Evolutionary conservation across 2,797 vertebrate species (phyloP), one percentile per base, ranked within the genome.

Genomic region (Trachops cirrhosus): DNA sequence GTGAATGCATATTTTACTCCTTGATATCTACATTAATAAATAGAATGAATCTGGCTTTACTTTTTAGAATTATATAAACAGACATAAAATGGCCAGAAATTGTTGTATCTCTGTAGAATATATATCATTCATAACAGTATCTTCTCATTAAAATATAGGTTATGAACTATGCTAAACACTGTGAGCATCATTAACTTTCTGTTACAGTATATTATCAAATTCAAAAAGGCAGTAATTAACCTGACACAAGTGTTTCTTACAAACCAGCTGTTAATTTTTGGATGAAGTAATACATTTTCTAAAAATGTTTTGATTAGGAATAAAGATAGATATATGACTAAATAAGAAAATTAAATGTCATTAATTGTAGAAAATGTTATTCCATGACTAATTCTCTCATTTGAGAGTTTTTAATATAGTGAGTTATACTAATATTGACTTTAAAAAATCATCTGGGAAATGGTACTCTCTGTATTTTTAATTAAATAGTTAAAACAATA

Each of bases 141-240:
- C 59, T 52, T 97, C 97, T 96, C 77, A 95, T 44, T 96, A 71
- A 94, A 89, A 73, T 96, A 6, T 5, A 48, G 52, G 96, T 96
- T 96, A 94, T 91, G 73, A 82, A 97, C 96, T 96, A 94, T 97
- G 93, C 57, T 77, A 93, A 98, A 95, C 91, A 79, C 29, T 32
- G 12, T 10, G 15, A 96, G 84, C 91, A 97, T 93, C 68, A 95
- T 97, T 97, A 96, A 92, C 73, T 96, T 87, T 7, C n/a, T 97
- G 94, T 95, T 86, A 86, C 46, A 96, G 75, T 89, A 91, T 93
- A 98, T 97, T 67, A 96, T 91, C 96, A 91, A 97, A 97, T 92
- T 37, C 73, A 24, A 96, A 94, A 96, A 96, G 71, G 68, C 62
- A 95, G 71, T 93, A 98, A 98, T 97, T 98, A 98, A 98, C 95